phyloP scores from a whole-genome alignment of 2,797 vertebrate species.

The Ficedula albicollis region DNA sequence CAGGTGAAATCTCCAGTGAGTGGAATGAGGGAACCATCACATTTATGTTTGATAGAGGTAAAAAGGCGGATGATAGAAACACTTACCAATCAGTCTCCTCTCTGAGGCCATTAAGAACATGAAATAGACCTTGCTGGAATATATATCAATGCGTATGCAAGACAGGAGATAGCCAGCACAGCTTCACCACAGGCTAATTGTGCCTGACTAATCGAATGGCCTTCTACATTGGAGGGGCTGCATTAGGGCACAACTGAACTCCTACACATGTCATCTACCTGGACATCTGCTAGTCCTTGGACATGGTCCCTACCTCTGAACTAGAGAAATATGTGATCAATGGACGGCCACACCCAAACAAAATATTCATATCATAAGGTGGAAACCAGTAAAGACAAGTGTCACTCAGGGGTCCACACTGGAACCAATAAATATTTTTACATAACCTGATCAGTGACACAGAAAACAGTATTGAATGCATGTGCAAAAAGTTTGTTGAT shows the following conservation, averaged over 20 bases:
- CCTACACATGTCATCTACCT: no score
- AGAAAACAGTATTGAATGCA: background rate
- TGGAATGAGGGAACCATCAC: background rate
- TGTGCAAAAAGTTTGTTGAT: background rate
- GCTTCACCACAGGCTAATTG: background rate
- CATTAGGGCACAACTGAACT: no score
- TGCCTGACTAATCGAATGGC: accelerated
- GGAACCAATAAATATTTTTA: background rate
- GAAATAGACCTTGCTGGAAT: background rate
- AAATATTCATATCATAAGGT: background rate
- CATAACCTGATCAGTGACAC: background rate
- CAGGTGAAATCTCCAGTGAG: background rate
- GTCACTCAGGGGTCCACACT: no score
- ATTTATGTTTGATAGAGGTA: background rate
- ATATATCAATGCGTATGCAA: background rate
- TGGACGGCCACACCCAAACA: background rate
- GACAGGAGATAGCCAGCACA: background rate
- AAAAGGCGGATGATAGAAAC: background rate
- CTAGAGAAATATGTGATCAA: background rate
- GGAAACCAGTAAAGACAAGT: background rate
- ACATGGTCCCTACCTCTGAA: background rate
- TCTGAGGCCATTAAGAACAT: background rate
- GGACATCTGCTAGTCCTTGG: background rate
- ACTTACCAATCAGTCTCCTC: background rate
- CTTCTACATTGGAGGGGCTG: background rate